phyloP scores from a whole-genome alignment of 2,113 vertebrate genomes.

The Andinoacara biseriatus region DNA sequence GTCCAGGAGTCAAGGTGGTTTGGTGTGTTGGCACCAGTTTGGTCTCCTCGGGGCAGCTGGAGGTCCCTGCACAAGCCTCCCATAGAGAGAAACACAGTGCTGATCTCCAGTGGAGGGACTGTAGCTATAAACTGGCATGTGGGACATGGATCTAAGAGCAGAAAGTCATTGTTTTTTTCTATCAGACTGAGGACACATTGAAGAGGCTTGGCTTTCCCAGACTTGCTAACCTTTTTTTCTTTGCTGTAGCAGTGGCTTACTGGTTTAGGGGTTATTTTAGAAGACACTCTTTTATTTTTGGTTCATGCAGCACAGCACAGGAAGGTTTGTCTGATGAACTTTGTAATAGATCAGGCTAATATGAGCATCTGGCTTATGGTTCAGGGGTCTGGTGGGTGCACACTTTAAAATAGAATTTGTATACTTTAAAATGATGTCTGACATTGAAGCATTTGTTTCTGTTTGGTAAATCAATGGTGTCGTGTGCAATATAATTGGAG shows the following conservation, averaged over 20 bases:
- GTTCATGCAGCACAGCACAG: background rate
- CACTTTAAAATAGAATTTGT: background rate
- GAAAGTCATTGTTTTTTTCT: too few species aligned
- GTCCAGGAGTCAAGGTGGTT: slow-evolving; percentile 4
- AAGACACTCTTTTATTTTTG: background rate
- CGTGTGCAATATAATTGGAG: background rate
- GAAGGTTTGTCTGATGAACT: background rate
- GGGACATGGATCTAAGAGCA: background rate
- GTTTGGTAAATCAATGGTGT: background rate
- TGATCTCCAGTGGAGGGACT: background rate
- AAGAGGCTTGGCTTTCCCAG: background rate
- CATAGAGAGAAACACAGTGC: background rate
- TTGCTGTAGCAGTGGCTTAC: background rate
- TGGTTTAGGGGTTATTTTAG: background rate
- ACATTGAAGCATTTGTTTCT: background rate
- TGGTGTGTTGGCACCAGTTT: background rate
- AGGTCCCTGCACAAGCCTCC: background rate
- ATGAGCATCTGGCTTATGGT: background rate
- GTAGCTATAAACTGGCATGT: background rate
- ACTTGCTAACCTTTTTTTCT: background rate
- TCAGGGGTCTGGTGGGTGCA: background rate
- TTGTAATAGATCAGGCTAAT: background rate
- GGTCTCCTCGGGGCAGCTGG: background rate
- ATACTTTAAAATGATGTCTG: background rate
- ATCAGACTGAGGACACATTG: background rate